phyloP scores from a whole-genome alignment of 2,113 vertebrate species.

The Ictalurus punctatus region DNA sequence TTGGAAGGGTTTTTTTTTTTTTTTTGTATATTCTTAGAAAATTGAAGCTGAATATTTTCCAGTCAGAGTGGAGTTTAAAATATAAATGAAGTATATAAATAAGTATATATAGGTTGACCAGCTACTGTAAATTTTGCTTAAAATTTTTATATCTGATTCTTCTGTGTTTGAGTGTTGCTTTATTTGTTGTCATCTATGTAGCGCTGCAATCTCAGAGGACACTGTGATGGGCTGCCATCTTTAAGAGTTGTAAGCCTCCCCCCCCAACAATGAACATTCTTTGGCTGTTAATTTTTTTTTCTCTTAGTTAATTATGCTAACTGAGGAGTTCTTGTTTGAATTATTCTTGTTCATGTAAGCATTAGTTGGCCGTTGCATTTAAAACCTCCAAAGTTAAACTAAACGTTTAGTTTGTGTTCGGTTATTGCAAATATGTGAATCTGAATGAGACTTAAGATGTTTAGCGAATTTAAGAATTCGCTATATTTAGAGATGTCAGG shows the following conservation, averaged over 20 bases:
- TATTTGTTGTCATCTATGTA: constrained; percentile 22
- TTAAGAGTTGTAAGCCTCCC: constrained; percentile 12
- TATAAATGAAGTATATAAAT: constrained; percentile 52
- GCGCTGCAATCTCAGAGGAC: constrained; percentile 31
- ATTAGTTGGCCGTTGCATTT: background rate
- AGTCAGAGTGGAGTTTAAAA: constrained; percentile 65
- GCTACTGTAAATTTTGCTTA: constrained; percentile 78
- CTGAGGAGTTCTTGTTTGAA: constrained; percentile 22
- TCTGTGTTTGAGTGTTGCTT: constrained; percentile 43
- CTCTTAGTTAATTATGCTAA: constrained; percentile 22
- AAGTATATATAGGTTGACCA: constrained; percentile 57
- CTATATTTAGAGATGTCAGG: background rate
- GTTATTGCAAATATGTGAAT: constrained; percentile 9
- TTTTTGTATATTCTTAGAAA: constrained; percentile 70
- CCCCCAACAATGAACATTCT: constrained; percentile 27
- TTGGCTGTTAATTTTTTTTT: constrained; percentile 44
- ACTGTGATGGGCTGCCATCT: constrained; percentile 38
- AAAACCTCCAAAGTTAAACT: background rate
- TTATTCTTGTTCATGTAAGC: background rate
- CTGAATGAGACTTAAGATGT: background rate
- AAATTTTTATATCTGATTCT: constrained; percentile 76
- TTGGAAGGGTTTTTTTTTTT: constrained; percentile 59
- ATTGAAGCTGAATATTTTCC: constrained; percentile 59
- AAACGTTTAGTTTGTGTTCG: constrained; percentile 20
- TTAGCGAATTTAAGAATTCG: background rate